These are phyloP conservation scores for Mesoligia furuncula DNA, from an alignment of 2,888 invertebrate species.

Conservation along the genomic window DNA sequence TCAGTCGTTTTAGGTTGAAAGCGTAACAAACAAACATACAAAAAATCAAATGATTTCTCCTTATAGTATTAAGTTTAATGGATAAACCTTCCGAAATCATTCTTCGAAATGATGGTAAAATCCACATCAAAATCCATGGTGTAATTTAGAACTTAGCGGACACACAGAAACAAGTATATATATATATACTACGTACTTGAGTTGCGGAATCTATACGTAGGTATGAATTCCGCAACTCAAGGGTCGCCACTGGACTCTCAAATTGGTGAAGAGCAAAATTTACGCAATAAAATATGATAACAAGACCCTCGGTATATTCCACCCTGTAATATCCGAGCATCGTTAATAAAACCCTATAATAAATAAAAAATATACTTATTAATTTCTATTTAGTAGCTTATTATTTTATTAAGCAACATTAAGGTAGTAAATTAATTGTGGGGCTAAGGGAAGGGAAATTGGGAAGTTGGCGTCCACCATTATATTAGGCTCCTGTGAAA, in stretches of 20 bases:
- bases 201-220: too few species aligned
- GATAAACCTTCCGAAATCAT: too few species aligned
- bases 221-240: not conserved
- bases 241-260: not conserved
- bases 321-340: conserved; percentile 30
- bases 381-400: conserved; percentile 46
- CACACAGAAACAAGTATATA: too few species aligned
- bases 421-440: conserved; percentile 55
- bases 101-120: not conserved
- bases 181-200: too few species aligned
- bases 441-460: conserved; percentile 33
- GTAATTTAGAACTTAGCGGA: not conserved
- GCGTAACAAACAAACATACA: too few species aligned
- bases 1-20: too few species aligned
- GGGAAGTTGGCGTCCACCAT: conserved; percentile 42
- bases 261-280: conserved; percentile 18
- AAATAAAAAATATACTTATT: conserved; percentile 46
- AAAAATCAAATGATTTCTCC: too few species aligned
- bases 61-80: too few species aligned
- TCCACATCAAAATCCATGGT: not conserved
- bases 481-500: conserved; percentile 34
- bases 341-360: conserved; percentile 43
- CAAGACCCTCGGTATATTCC: conserved; percentile 23
- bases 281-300: conserved; percentile 45
- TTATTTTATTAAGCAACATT: conserved; percentile 55